Evolutionary conservation across 2,797 vertebrate genomes (phyloP), one percentile per base, ranked within the genome.

Genomic region (Mus minutoides): DNA sequence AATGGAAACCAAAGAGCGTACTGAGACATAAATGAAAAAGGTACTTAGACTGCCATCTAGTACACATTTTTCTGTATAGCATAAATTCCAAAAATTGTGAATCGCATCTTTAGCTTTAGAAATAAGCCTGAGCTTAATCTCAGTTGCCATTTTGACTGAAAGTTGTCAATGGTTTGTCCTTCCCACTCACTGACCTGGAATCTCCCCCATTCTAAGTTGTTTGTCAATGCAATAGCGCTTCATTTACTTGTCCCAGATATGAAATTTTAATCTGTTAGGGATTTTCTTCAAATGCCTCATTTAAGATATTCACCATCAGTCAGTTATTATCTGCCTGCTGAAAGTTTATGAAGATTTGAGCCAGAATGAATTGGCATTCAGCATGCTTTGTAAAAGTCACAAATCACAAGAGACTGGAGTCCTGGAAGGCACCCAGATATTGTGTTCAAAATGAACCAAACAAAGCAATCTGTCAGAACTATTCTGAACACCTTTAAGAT

Each of bases 41-140:
- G 73, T 97, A 92, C 96, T 97, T 97, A 98, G 88, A 97, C 94
- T 98, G 97, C 97, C 97, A 98, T 94, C 97, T 97, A 98, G 97
- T 97, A 97, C 69, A 94, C 87, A 89, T 97, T 97, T 97, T 96
- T 97, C 96, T 97, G 96, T 94, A 97, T 97, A 98, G 94, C 97
- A 97, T 96, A 94, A 96, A 93, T 94, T 92, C 93, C 71, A 90
- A 87, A 87, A 92, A 40, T 92, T 96, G 86, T 85, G 54, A 96
- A 88, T 75, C 89, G 54, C 19, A 58, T 79, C 78, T 96, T 90
- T 75, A 89, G 46, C 29, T 58, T 10, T 94, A 5, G 31, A 5
- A 90, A 62, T 26, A 94, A 90, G 77, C 46, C 67, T 3, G 67
- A 82, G 31, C 31, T 67, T 52, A 90, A 94, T 49, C 2, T 40